These are phyloP conservation scores for Lanius ludovicianus DNA, from an alignment of 2,113 vertebrate species.

Conservation along the genomic window DNA sequence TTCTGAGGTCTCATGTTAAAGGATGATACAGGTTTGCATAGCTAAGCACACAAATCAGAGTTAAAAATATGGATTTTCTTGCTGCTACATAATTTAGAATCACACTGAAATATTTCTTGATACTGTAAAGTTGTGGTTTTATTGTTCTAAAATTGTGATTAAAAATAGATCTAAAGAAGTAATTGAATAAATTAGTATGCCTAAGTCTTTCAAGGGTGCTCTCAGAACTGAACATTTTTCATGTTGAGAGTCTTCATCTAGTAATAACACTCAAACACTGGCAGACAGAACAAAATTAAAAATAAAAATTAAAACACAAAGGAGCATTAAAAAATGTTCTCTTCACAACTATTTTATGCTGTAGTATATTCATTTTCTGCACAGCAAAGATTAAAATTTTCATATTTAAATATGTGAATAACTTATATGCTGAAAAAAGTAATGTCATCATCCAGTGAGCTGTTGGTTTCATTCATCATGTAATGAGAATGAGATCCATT, in stretches of 20 bases:
- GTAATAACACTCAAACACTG: neutral
- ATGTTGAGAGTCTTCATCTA: neutral
- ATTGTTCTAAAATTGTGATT: neutral
- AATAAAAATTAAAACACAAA: neutral
- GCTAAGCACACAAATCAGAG: neutral
- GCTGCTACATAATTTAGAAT: neutral
- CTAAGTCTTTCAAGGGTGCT: neutral
- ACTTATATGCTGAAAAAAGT: neutral
- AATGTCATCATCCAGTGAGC: neutral
- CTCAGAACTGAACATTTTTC: neutral
- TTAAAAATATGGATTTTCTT: neutral
- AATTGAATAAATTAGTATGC: neutral
- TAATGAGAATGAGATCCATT: neutral
- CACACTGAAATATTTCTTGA: neutral
- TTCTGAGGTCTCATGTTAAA: neutral
- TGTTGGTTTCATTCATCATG: neutral
- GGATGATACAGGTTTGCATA: neutral
- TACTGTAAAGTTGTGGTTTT: neutral
- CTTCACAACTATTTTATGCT: neutral
- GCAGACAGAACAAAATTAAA: neutral
- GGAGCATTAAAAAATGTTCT: neutral
- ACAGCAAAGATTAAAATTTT: neutral
- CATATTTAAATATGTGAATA: neutral
- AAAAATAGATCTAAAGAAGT: constrained; percentile 19
- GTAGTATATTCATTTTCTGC: neutral